A percentile compares a stretch with the other conserved stretches of the same genome.
Evolutionary conservation across 2,113 vertebrate species (phyloP).

Genomic region (Halichoerus grypus): DNA sequence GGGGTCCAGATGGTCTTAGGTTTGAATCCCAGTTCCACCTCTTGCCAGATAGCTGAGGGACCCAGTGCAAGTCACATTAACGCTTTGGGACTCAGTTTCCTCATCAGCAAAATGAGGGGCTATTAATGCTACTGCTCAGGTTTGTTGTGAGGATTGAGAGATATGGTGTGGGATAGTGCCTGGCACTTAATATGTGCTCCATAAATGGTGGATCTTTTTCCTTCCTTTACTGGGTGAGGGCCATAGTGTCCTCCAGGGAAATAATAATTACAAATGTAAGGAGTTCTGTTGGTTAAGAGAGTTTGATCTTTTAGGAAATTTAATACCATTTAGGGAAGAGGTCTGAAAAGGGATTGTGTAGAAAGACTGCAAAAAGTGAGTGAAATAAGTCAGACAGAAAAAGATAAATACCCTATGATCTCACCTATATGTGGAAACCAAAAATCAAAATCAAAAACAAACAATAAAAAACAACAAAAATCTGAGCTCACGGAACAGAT

Average conservation of each 20-base stretch:
- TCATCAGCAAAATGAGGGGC: neutral
- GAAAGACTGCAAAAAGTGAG: neutral
- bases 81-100: neutral
- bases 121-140: neutral
- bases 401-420: neutral
- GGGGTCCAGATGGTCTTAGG: neutral
- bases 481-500: neutral
- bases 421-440: neutral
- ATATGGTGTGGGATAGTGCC: neutral
- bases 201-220: neutral
- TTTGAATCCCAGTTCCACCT: neutral
- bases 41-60: neutral
- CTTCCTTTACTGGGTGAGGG: neutral
- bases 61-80: neutral
- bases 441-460: neutral
- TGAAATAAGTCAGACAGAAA: neutral
- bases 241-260: neutral
- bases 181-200: neutral
- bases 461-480: neutral
- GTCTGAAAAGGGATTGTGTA: neutral
- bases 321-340: neutral
- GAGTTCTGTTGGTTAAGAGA: neutral
- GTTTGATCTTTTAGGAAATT: slow-evolving; percentile 46
- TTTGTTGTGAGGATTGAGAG: neutral
- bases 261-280: neutral